Percentiles rank a stretch among this genome's conserved stretches.
phyloP scores from a whole-genome alignment of 2,888 invertebrate genomes.

The Tetanocera ferruginea region DNA sequence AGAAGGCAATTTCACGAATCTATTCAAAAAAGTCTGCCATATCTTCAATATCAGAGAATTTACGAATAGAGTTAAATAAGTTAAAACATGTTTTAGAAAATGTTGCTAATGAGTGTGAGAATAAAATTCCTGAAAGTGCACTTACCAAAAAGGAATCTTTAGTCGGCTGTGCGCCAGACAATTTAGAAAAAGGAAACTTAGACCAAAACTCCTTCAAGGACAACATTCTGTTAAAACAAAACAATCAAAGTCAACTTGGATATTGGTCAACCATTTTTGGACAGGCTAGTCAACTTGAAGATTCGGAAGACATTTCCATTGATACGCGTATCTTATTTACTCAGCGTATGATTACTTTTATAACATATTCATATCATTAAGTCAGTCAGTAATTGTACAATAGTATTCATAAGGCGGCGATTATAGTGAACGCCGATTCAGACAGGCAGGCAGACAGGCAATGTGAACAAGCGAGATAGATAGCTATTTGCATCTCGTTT shows the following conservation, averaged over 20 bases:
- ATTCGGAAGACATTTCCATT: slow-evolving; percentile 49
- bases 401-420: too few species aligned
- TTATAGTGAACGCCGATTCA: too few species aligned
- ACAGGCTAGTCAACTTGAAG: slow-evolving; percentile 53
- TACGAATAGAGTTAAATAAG: slow-evolving; percentile 58
- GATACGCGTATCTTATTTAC: slow-evolving; percentile 48
- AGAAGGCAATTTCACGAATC: slow-evolving; percentile 3
- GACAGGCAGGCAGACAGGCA: too few species aligned
- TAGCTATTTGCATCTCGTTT: too few species aligned
- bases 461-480: too few species aligned
- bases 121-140: neutral
- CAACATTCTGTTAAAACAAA: too few species aligned
- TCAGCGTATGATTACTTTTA: slow-evolving; percentile 31
- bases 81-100: slow-evolving; percentile 58
- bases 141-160: neutral
- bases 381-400: too few species aligned
- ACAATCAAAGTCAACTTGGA: slow-evolving; percentile 42
- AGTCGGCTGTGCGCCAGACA: too few species aligned
- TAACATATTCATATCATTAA: neutral
- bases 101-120: slow-evolving; percentile 48
- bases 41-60: slow-evolving; percentile 54
- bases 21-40: slow-evolving; percentile 11
- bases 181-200: too few species aligned
- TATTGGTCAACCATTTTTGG: slow-evolving; percentile 58
- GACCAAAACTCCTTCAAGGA: too few species aligned